These are phyloP conservation scores for Augochlorella aurata DNA, from an alignment of 2,888 invertebrate genomes.

Conservation along the genomic window DNA sequence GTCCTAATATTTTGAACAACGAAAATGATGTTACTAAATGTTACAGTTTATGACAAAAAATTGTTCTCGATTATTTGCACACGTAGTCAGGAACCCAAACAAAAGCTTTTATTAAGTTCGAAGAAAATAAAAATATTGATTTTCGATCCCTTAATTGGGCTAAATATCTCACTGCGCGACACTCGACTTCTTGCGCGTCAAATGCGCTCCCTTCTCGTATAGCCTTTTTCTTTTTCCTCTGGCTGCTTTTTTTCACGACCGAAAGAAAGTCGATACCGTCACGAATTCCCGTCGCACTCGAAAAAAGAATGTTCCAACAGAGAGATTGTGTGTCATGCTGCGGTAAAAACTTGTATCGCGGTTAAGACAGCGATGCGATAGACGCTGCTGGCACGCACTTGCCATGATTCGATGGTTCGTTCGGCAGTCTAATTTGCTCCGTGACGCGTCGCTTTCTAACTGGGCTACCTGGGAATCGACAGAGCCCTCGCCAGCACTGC, in stretches of 20 bases:
- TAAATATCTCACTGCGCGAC: not conserved
- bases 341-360: conserved; percentile 24
- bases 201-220: not conserved
- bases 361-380: conserved; percentile 5
- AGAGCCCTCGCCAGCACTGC: not conserved
- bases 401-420: not conserved
- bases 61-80: too few relatives aligned
- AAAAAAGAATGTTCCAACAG: not conserved
- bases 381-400: not conserved
- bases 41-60: too few relatives aligned
- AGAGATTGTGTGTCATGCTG: conserved; percentile 28
- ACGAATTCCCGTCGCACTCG: conserved; percentile 19
- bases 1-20: too few relatives aligned
- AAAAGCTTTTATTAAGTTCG: too few relatives aligned
- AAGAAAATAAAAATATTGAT: too few relatives aligned
- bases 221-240: conserved; percentile 9
- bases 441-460: not conserved
- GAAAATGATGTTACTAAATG: too few relatives aligned
- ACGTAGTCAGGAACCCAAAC: too few relatives aligned
- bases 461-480: not conserved
- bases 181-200: conserved; percentile 26
- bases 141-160: too few relatives aligned
- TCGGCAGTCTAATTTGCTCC: not conserved
- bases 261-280: conserved; percentile 21
- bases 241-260: conserved; percentile 5